Evolutionary conservation across 2,113 vertebrate genomes (phyloP), one percentile per base, ranked within the genome.

Genomic region (Fukomys damarensis): DNA sequence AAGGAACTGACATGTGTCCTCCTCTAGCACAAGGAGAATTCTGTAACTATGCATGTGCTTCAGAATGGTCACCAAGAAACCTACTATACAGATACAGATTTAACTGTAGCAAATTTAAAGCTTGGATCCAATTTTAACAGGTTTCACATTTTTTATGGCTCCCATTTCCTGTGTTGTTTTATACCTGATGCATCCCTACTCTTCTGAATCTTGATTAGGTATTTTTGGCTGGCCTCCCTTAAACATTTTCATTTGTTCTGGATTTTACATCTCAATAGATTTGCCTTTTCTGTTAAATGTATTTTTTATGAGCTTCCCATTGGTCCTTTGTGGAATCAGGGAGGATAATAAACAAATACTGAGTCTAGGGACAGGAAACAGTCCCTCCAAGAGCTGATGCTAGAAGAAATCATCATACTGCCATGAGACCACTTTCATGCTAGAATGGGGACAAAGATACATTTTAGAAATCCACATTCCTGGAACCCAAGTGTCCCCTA

Each of bases 231-330:
- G 38, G 43, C 8, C 72, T 59, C 24, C n/a, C 86, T 41, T 65
- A 56, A 46, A 61, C 28, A 30, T 74, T 61, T 65, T 91, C 58
- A 72, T 72, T 85, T 32, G 68, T 54, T 7, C 56, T 94, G 35
- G n/a, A 22, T 58, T 86, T 65, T 91, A 63, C 83, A 65, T 82
- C 20, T 72, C 82, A 52, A 65, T 49, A 8, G 1, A 84, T 96
- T 94, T 95, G 32, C 11, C 59, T 80, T 94, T 86, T 93, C 84
- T 84, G 22, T 93, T 58, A 81, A 54, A 83, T 79, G 58, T 68
- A 54, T 66, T 86, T 93, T 46, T 59, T 95, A 28, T 1, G 14
- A 72, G 43, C n/a, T 83, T 11, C 63, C 58, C 35, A 49, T n/a
- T 59, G 80, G 49, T 49, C 11, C 32, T n/a, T 68, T 68, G 46